Evolutionary conservation across 2,113 vertebrate species (phyloP).

Genomic region (Ptychochromis oligacanthus): DNA sequence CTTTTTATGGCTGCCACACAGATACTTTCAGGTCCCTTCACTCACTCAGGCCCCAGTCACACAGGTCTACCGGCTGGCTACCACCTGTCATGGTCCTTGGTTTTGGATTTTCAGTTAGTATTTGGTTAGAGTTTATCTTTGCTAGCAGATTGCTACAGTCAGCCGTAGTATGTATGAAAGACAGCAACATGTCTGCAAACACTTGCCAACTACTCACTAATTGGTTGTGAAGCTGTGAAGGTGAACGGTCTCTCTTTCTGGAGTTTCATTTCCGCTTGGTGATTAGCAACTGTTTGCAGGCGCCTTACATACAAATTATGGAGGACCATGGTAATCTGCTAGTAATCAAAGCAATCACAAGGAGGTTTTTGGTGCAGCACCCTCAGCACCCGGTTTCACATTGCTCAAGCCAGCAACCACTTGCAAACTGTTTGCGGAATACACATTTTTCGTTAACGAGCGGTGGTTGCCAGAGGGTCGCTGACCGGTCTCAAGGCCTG

Average conservation of each 20-base stretch:
- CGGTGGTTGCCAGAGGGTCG: not conserved
- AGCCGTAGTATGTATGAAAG: no score
- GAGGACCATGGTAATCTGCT: not conserved
- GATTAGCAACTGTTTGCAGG: no score
- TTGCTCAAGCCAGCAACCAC: no score
- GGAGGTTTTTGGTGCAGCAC: not conserved
- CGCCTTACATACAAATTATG: not conserved
- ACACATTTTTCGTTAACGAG: not conserved
- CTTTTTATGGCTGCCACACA: not conserved
- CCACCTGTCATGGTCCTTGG: no score
- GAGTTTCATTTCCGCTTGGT: not conserved
- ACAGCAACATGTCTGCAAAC: no score
- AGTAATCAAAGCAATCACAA: not conserved
- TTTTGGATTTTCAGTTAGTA: no score
- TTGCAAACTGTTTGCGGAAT: rapidly evolving
- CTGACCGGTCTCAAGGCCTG: no score
- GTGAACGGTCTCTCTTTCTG: not conserved
- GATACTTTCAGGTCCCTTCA: not conserved
- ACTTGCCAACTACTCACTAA: no score
- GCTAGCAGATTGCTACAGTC: no score
- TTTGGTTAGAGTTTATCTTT: no score
- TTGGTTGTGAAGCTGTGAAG: no score
- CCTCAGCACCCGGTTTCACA: no score
- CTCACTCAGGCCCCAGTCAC: not conserved
- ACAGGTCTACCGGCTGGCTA: not conserved